A percentile compares a stretch with the other conserved stretches of the same genome.
Conservation (phyloP, 1,140 invertebrate species). For the Zaprionus vittiger region DNA sequence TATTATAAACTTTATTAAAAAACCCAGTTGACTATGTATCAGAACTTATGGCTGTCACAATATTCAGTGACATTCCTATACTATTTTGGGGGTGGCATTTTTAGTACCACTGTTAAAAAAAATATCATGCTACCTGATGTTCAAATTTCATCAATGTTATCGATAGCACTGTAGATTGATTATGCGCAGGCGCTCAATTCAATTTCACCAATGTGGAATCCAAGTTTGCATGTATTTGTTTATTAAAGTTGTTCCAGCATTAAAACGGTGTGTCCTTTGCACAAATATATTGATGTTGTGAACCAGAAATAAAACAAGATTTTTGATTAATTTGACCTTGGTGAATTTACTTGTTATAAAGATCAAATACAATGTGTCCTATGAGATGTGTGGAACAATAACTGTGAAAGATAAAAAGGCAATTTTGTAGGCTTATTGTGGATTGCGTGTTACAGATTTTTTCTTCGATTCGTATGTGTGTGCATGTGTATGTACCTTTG, state of each 20-base stretch:
- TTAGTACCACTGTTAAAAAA: conserved; percentile 4
- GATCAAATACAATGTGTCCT: neutral
- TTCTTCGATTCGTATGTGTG: conserved; percentile 30
- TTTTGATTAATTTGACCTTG: conserved; percentile 13
- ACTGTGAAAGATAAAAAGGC: conserved; percentile 1
- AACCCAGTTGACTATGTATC: neutral
- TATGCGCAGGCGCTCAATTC: conserved; percentile 52
- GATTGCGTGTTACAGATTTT: conserved; percentile 58
- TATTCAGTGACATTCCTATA: neutral
- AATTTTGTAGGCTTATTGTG: conserved; percentile 34
- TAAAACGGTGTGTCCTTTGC: conserved; percentile 51
- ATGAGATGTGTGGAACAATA: neutral
- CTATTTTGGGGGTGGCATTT: neutral
- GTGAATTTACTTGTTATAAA: neutral
- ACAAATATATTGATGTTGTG: conserved; percentile 44
- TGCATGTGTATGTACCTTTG: conserved; percentile 19
- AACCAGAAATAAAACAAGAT: conserved; percentile 27
- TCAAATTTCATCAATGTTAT: conserved; percentile 27
- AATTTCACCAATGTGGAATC: conserved; percentile 28
- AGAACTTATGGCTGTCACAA: neutral
- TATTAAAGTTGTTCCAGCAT: conserved; percentile 61
- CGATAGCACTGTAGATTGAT: conserved; percentile 41
- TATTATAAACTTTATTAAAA: neutral
- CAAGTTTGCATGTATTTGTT: conserved; percentile 77
- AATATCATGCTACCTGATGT: neutral